A percentile compares a stretch with the other conserved stretches of the same genome.
Conservation (phyloP, 2,113 vertebrate genomes). For the Rhinopomastus cyanomelas region DNA sequence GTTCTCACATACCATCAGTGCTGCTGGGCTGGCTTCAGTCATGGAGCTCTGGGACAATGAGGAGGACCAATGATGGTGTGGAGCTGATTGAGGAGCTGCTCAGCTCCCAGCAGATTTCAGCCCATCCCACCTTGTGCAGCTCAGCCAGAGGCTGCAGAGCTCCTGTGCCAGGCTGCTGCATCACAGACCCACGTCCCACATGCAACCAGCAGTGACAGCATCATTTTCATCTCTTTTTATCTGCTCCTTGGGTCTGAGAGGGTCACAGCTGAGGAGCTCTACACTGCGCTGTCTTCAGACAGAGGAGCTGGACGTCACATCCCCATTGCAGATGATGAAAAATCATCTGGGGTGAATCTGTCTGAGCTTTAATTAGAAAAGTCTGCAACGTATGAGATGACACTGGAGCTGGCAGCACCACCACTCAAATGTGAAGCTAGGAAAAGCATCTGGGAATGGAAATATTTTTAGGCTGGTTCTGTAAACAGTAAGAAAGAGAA, state of each 20-base stretch:
- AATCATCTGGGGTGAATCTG: slow-evolving; percentile 28
- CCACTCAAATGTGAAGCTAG: slow-evolving; percentile 9
- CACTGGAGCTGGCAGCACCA: slow-evolving; percentile 9
- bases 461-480: slow-evolving; percentile 60
- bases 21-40: neutral
- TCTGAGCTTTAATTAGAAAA: slow-evolving; percentile 47
- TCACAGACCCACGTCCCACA: fast-evolving
- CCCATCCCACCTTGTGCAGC: fast-evolving
- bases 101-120: neutral
- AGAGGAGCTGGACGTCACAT: neutral
- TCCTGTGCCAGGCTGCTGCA: neutral
- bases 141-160: neutral
- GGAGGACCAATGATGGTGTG: fast-evolving
- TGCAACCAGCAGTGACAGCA: neutral
- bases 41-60: neutral
- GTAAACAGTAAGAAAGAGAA: slow-evolving; percentile 31
- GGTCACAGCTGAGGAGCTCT: neutral
- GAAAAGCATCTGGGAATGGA: slow-evolving; percentile 60
- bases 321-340: neutral
- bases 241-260: neutral
- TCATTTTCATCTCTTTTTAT: neutral
- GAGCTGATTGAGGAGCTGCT: neutral
- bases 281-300: neutral
- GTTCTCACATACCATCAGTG: fast-evolving
- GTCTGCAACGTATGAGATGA: neutral